Base-by-base conservation (phyloP, 1,140 invertebrate genomes). In the Muscidifurax raptorellus region DNA sequence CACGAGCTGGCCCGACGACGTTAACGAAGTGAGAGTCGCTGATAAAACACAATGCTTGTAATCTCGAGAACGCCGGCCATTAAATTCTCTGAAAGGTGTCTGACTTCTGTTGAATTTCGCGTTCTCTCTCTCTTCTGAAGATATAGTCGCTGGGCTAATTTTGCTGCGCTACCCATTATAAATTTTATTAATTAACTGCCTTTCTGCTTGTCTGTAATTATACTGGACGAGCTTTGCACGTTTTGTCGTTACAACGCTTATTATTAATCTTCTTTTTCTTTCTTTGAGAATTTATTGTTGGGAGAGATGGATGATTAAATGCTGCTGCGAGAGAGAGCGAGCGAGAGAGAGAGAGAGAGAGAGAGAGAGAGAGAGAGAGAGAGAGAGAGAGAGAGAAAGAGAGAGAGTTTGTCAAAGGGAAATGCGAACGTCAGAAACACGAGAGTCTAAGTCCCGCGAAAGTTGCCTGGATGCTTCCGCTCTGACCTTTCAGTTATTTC, bases 11-110 rank as follows among this genome's bases (percentile, higher is more conserved):
- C 27, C 40, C 44, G 72, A 40, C 71, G 78, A 64, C 71, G 78
- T 78, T 86, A 86, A 86, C 85, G 78, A 86, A 86, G 79, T 81
- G 78, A 86, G 83, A 76, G 77, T 28, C 22, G 75, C 52, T 80
- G 80, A 85, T 85, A 86, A 82, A 85, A 64, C 22, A 82, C 52
- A 82, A 82, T 72, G 44, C 75, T 76, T 64, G 66, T 86, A 86
- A 84, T 84, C 77, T 84, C 47, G 74, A 22, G 80, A 64, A 76
- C 66, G 66, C 66, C 36, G 27, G 74, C 47, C 32, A 66, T 81
- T 78, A 71, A 86, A 86, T 84, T 84, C 30, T 72, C 59, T 71
- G 75, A 82, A 64, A 84, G n/a, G 69, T 67, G 69, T 25, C 59
- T 44, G 69, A 76, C 52, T 82, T 82, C 81, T 82, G 72, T 75